A percentile compares a stretch with the other conserved stretches of the same genome.
Evolutionary conservation across 2,113 vertebrate species (phyloP).

Genomic region (Siniperca knerii): DNA sequence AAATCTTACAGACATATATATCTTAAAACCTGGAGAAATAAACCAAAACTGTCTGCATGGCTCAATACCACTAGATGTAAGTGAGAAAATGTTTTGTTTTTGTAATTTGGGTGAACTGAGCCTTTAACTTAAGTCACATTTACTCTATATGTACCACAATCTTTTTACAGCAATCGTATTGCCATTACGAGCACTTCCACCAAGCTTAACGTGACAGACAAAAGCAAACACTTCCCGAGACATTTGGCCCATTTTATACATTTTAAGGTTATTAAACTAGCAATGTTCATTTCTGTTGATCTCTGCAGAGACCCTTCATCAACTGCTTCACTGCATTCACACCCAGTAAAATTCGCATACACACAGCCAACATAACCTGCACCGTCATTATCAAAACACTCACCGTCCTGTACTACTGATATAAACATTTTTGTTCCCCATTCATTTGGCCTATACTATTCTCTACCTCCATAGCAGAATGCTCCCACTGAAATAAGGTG

Average conservation of each 20-base stretch:
- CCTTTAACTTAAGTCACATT: conserved; percentile 20
- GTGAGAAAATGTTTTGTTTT: not conserved
- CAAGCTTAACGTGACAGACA: conserved; percentile 8
- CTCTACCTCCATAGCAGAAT: conserved; percentile 28
- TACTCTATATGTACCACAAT: conserved; percentile 45
- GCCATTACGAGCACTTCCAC: conserved; percentile 22
- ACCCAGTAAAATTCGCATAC: conserved; percentile 46
- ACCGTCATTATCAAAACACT: conserved; percentile 10
- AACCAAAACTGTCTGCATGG: not conserved
- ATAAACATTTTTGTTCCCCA: conserved; percentile 29
- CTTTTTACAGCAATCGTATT: conserved; percentile 38
- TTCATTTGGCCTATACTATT: conserved; percentile 38
- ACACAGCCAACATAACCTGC: conserved; percentile 32
- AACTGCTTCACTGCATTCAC: conserved; percentile 46
- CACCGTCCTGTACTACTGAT: conserved; percentile 13
- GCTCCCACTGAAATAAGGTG: conserved; percentile 60
- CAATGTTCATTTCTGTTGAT: not conserved
- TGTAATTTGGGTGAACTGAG: conserved; percentile 18
- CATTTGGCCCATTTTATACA: conserved; percentile 52
- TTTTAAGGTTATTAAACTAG: not conserved
- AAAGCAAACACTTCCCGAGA: conserved; percentile 30
- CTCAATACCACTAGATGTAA: not conserved
- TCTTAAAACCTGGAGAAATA: not conserved
- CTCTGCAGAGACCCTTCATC: conserved; percentile 37
- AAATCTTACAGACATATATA: not conserved